Evolutionary conservation across 1,140 invertebrate genomes (phyloP), one percentile per base, ranked within the genome.

Genomic region (Pinna nobilis): DNA sequence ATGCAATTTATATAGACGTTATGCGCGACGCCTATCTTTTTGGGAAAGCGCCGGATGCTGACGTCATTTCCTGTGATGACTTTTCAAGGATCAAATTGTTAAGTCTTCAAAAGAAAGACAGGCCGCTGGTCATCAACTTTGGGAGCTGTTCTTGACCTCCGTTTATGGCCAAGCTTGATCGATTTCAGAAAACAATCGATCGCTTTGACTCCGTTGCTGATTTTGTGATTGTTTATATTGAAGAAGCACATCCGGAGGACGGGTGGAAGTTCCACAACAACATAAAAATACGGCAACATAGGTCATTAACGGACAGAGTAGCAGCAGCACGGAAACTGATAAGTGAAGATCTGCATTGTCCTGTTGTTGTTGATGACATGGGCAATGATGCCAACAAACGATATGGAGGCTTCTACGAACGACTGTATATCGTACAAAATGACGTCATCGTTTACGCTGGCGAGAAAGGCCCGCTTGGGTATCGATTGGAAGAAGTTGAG

Each of bases 131-230:
- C 13, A 30, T 84, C 20, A 79, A 76, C 71, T 84, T 84, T 64
- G 82, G 82, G 18, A 82, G 79, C 68, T 84, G 82, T 55, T 79
- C 71, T 50, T 84, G 82, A 84, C 80, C 82, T 30, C 82, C 82
- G 47, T 84, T 82, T 53, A 79, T 84, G 76, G 77, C 57, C 44
- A 77, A 78, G 47, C 65, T 84, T 32, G 59, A 66, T 49, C 49
- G 50, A 33, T 81, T 82, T 59, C 75, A 76, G 49, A 51, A 60
- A 44, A 18, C 82, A 28, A 77, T 78, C 33, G 51, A 55, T 61
- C 55, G 77, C 51, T 82, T 74, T 66, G 32, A 50, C 47, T 25
- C 68, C 18, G 33, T 68, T 25, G 81, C 68, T 11, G 82, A 84
- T 53, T 84, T 84, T 64, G 37, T 82, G 6, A 74, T 76, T 47